These are phyloP conservation scores for Gallinago paraguaiae DNA, from an alignment of 2,113 vertebrate genomes.

Conservation along the genomic window DNA sequence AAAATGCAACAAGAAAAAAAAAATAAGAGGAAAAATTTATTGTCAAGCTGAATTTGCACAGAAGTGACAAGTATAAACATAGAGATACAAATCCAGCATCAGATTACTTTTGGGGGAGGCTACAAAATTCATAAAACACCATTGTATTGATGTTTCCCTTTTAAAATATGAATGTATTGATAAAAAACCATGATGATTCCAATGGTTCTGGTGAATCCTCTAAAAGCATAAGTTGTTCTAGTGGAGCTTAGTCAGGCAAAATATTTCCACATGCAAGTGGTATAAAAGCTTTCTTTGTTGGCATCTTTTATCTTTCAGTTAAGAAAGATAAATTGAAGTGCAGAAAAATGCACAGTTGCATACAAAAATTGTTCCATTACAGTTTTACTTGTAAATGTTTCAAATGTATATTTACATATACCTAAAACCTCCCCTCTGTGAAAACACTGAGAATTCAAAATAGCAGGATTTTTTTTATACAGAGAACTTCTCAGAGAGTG, in stretches of 20 bases:
- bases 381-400: not conserved
- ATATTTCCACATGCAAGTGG: not conserved
- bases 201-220: not conserved
- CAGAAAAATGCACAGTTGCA: not conserved
- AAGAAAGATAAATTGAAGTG: not conserved
- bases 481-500: not conserved
- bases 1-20: not conserved
- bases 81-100: not conserved
- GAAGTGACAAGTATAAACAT: not conserved
- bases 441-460: not conserved
- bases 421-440: not conserved
- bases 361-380: not conserved
- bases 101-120: not conserved
- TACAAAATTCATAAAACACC: not conserved
- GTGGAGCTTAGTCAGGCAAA: not conserved
- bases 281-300: not conserved
- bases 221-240: not conserved
- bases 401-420: not conserved
- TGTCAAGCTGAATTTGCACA: not conserved
- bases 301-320: not conserved
- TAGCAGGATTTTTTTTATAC: not conserved
- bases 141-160: not conserved
- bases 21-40: not conserved
- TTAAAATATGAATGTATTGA: not conserved
- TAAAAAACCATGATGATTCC: not conserved